Evolutionary conservation across 2,113 vertebrate species (phyloP).

Genomic region (Pantherophis guttatus): DNA sequence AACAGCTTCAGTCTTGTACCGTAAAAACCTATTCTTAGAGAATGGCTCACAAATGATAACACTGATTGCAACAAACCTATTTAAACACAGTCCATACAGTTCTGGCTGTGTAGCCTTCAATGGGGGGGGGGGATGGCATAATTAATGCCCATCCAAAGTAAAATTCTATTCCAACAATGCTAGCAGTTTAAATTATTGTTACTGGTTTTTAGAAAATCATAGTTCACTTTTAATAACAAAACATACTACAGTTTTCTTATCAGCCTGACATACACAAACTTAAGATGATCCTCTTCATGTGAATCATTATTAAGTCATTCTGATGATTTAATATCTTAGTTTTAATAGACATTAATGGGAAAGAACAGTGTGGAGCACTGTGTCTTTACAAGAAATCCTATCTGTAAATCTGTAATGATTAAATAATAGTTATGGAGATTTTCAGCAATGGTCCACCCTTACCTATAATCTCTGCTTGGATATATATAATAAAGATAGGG

Average conservation of each 20-base stretch:
- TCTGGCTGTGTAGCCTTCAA: neutral
- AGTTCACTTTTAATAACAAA: neutral
- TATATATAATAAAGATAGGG: neutral
- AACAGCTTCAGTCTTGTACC: neutral
- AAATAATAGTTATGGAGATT: conserved; percentile 18
- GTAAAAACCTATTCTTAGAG: neutral
- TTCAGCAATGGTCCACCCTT: conserved; percentile 39
- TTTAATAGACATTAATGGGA: neutral
- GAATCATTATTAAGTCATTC: neutral
- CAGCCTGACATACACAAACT: neutral
- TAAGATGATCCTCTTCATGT: neutral
- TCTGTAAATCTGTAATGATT: conserved; percentile 12
- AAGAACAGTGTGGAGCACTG: conserved; percentile 13
- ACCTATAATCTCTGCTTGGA: neutral
- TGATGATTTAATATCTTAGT: neutral
- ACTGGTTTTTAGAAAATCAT: neutral
- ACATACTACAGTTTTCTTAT: neutral
- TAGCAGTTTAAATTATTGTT: neutral
- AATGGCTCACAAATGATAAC: neutral
- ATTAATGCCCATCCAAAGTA: neutral
- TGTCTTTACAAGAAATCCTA: conserved; percentile 3
- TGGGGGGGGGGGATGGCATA: neutral
- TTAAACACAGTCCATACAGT: neutral
- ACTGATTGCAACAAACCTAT: neutral
- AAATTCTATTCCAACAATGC: neutral